A percentile compares a stretch with the other conserved stretches of the same genome.
Conservation (phyloP, 2,888 invertebrate species). For the Pherbina coryleti region DNA sequence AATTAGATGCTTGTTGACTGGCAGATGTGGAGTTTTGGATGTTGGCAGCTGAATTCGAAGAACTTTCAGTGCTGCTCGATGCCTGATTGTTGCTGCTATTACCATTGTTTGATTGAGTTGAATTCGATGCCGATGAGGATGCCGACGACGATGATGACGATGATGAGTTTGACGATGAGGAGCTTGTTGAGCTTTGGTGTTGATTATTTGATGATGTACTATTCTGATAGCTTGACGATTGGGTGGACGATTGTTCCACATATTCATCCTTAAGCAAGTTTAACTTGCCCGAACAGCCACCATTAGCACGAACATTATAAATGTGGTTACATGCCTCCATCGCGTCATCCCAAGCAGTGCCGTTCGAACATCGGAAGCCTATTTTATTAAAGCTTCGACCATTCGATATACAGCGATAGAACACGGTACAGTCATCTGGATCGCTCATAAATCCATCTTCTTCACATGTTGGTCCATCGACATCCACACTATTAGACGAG, state of each 20-base stretch:
- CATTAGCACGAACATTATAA: slow-evolving; percentile 74
- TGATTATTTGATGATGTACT: slow-evolving; percentile 6
- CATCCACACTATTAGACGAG: slow-evolving; percentile 52
- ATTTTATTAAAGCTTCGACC: slow-evolving; percentile 76
- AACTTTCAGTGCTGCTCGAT: slow-evolving; percentile 36
- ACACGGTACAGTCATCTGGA: slow-evolving; percentile 78
- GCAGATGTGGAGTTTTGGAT: slow-evolving; percentile 42
- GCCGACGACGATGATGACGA: slow-evolving; percentile 41
- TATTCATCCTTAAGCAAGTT: slow-evolving; percentile 50
- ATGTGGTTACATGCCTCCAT: slow-evolving; percentile 80
- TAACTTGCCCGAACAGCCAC: slow-evolving; percentile 63
- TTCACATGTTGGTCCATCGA: slow-evolving; percentile 69
- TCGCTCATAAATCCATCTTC: slow-evolving; percentile 81
- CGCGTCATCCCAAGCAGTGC: slow-evolving; percentile 82
- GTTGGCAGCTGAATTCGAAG: no score
- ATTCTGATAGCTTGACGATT: slow-evolving; percentile 57
- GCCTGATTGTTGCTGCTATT: slow-evolving; percentile 39
- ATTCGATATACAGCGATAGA: slow-evolving; percentile 81
- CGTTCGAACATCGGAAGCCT: slow-evolving; percentile 80
- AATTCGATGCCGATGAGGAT: slow-evolving; percentile 36
- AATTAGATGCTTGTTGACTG: slow-evolving; percentile 47
- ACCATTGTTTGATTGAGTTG: slow-evolving; percentile 31
- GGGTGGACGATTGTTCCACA: slow-evolving; percentile 56
- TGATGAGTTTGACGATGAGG: slow-evolving; percentile 40
- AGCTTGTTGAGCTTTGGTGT: slow-evolving; percentile 11